Evolutionary conservation across 2,797 vertebrate species (phyloP).

Genomic region (Typhlichthys eigenmanni): DNA sequence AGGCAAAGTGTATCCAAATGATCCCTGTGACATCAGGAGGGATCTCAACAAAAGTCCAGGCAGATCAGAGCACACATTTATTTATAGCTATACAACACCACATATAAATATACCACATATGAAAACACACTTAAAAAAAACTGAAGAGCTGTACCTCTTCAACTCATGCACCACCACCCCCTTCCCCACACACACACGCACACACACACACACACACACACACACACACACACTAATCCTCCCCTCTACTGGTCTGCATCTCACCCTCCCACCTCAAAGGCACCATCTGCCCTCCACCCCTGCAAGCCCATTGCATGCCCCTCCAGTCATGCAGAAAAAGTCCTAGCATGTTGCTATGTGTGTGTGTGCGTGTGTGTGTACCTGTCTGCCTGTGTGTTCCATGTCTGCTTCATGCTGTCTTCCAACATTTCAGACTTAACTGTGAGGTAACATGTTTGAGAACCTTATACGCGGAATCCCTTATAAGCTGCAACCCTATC

Average conservation of each 20-base stretch:
- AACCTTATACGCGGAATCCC: slow-evolving; percentile 23
- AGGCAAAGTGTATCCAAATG: too few species aligned
- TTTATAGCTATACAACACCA: too few species aligned
- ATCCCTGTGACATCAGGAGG: too few species aligned
- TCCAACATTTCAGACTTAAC: slow-evolving; percentile 1
- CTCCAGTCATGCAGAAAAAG: slow-evolving; percentile 65
- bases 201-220: slow-evolving; percentile 14
- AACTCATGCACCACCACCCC: slow-evolving; percentile 11
- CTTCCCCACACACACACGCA: slow-evolving; percentile 17
- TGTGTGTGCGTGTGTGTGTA: slow-evolving; percentile 26
- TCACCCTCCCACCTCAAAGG: slow-evolving; percentile 57
- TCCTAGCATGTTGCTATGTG: slow-evolving; percentile 54
- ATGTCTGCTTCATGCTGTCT: slow-evolving; percentile 53
- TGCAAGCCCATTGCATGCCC: slow-evolving; percentile 37
- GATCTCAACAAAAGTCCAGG: too few species aligned
- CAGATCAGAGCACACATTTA: too few species aligned
- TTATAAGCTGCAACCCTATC: slow-evolving; percentile 14
- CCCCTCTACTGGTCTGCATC: slow-evolving; percentile 39
- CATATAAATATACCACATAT: slow-evolving; percentile 1
- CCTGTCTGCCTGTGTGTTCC: slow-evolving; percentile 36
- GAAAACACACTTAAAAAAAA: slow-evolving; percentile 1
- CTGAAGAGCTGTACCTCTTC: too few species aligned
- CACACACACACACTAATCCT: slow-evolving; percentile 17
- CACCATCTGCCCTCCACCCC: slow-evolving; percentile 68
- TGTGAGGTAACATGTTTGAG: neutral